Evolutionary conservation across 2,113 vertebrate species (phyloP), one percentile per base, ranked within the genome.

Genomic region (Tenebrosternarchus preto): DNA sequence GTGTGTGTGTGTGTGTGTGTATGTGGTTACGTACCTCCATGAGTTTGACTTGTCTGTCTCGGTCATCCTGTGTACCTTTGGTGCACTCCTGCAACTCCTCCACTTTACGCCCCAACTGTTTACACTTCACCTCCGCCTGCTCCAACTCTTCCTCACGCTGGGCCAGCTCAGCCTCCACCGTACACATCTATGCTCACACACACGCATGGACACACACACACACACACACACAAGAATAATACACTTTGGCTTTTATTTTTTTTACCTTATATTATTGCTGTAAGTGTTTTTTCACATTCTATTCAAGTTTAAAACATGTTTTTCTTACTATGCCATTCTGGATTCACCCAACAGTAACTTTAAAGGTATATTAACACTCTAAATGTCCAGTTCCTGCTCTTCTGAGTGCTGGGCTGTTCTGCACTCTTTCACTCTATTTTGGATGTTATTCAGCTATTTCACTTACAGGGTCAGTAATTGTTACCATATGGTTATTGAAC

Each of bases 111-210:
- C 96, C 95, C 86, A 98, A 88, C 86, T 95, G 90, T 80, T 91
- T 92, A 78, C 91, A 92, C 86, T 93, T 95, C 0, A 89, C 90
- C 88, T 95, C 87, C 0, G 93, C 93, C 84, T 96, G 95, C 53
- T 97, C 93, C 82, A 95, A 94, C 78, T 95, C 94, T 82, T 90
- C 87, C 86, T 90, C 92, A 90, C 95, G 89, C 85, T 88, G 90
- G 63, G 86, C 92, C 84, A 98, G 86, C 83, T 96, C 93, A 64
- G 96, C 96, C 85, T 96, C 95, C 93, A 96, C 90, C 76, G 91
- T 88, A 67, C 89, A 92, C 82, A 96, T 87, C 97, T 99, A 86
- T 66, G 79, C 68, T 78, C 77, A 84, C 73, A 73, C 63, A 77
- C n/a, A n/a, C n/a, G n/a, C n/a, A n/a, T n/a, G n/a, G n/a, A 59